Percentiles rank a stretch among this genome's conserved stretches.
phyloP scores from a whole-genome alignment of 2,888 invertebrate genomes.

The Nasonovia ribisnigri region DNA sequence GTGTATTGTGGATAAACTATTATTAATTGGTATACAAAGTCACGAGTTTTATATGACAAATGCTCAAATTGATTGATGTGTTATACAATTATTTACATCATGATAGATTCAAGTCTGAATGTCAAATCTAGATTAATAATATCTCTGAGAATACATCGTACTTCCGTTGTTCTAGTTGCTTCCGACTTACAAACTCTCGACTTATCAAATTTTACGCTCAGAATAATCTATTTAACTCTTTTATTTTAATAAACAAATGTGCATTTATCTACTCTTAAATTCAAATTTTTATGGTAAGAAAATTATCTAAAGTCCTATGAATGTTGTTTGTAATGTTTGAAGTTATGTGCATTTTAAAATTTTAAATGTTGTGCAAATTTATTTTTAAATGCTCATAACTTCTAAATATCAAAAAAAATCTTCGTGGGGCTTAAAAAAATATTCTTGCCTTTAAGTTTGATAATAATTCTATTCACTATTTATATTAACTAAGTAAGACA shows the following conservation, averaged over 20 bases:
- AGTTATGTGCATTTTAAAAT: background rate
- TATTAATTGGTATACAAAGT: background rate
- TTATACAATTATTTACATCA: too few species aligned
- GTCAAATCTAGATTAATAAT: background rate
- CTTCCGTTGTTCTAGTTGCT: too few species aligned
- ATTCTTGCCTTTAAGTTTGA: too few species aligned
- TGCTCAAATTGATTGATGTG: background rate
- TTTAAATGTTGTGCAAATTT: background rate
- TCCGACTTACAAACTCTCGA: background rate
- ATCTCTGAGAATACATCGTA: background rate
- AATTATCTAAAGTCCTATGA: background rate
- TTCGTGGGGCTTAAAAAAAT: background rate
- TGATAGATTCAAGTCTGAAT: too few species aligned
- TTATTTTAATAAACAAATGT: background rate
- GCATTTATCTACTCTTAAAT: background rate
- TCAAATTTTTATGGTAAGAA: background rate
- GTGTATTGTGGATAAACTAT: background rate
- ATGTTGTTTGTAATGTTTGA: background rate
- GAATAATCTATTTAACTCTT: background rate
- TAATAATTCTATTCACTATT: too few species aligned
- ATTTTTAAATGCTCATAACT: background rate
- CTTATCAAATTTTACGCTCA: background rate
- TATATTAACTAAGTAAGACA: background rate
- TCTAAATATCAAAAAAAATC: background rate
- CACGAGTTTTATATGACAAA: background rate